A percentile compares a stretch with the other conserved stretches of the same genome.
phyloP scores from a whole-genome alignment of 2,113 vertebrate species.

The Salvator merianae region DNA sequence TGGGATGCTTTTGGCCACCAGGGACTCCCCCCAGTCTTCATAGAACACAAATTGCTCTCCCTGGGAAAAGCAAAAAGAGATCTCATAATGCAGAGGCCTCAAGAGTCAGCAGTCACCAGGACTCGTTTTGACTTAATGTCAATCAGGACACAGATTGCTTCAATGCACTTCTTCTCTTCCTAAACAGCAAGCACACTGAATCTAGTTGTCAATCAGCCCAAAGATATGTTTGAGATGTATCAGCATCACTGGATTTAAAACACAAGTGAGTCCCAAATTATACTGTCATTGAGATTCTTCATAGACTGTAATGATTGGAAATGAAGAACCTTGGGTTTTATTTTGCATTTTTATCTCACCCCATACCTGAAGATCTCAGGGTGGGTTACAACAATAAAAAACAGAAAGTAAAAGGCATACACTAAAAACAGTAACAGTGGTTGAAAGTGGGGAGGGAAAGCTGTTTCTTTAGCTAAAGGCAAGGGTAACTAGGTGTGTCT shows the following conservation, averaged over 20 bases:
- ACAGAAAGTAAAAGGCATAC: no score
- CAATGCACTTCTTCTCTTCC: background rate
- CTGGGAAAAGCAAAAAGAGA: slow-evolving; percentile 67
- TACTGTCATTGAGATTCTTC: background rate
- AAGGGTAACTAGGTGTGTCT: no score
- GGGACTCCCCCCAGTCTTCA: slow-evolving; percentile 90
- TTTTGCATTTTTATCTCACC: no score
- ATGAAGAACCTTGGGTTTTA: background rate
- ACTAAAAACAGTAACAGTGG: no score
- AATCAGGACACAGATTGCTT: background rate
- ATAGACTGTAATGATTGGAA: background rate
- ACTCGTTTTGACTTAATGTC: background rate
- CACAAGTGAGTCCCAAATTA: background rate
- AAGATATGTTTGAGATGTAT: background rate
- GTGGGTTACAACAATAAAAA: no score
- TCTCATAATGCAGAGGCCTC: slow-evolving; percentile 35
- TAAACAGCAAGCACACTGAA: no score
- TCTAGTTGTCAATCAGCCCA: no score
- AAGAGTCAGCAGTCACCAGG: slow-evolving; percentile 25
- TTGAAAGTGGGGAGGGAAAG: no score
- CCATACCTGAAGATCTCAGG: no score
- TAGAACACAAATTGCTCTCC: slow-evolving; percentile 86
- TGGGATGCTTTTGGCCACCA: slow-evolving; percentile 81
- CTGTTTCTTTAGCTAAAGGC: no score
- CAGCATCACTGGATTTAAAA: background rate